Percentiles rank a stretch among this genome's conserved stretches.
Evolutionary conservation across 2,888 invertebrate genomes (phyloP).

Genomic region (Norana najaformis): DNA sequence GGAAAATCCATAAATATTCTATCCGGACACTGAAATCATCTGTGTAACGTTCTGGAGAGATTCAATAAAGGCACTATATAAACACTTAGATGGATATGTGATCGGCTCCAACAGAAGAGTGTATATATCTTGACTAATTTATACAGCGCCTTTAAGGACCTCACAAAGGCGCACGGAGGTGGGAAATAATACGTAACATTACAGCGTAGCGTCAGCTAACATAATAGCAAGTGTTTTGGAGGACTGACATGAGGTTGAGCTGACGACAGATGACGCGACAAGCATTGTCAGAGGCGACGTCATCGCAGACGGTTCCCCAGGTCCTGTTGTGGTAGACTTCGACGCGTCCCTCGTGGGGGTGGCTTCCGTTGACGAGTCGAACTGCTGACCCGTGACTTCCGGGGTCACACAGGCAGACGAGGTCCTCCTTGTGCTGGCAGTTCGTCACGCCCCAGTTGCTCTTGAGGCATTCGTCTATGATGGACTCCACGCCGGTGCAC

Average conservation of each 20-base stretch:
- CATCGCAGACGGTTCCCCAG: conserved; percentile 82
- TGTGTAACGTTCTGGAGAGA: too few relatives aligned
- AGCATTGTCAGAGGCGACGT: conserved; percentile 55
- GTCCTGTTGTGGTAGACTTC: conserved; percentile 73
- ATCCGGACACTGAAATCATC: not conserved
- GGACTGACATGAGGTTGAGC: conserved; percentile 30
- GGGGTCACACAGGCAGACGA: conserved; percentile 36
- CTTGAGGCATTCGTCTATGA: conserved; percentile 48
- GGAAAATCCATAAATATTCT: not conserved
- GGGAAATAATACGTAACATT: not conserved
- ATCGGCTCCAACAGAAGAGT: not conserved
- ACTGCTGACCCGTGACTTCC: not conserved
- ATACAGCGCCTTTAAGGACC: too few relatives aligned
- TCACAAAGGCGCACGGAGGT: not conserved
- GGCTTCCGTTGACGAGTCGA: conserved; percentile 5
- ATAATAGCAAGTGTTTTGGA: not conserved
- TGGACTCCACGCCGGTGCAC: conserved; percentile 63
- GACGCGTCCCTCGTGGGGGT: conserved; percentile 67
- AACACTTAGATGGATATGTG: not conserved
- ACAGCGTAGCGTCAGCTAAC: too few relatives aligned
- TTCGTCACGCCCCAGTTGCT: conserved; percentile 47
- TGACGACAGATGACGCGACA: conserved; percentile 51
- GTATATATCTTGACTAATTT: not conserved
- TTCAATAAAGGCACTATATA: not conserved
- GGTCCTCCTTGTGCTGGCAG: conserved; percentile 50